Evolutionary conservation across 2,113 vertebrate species (phyloP), one percentile per base, ranked within the genome.

Genomic region (Phalacrocorax carbo): DNA sequence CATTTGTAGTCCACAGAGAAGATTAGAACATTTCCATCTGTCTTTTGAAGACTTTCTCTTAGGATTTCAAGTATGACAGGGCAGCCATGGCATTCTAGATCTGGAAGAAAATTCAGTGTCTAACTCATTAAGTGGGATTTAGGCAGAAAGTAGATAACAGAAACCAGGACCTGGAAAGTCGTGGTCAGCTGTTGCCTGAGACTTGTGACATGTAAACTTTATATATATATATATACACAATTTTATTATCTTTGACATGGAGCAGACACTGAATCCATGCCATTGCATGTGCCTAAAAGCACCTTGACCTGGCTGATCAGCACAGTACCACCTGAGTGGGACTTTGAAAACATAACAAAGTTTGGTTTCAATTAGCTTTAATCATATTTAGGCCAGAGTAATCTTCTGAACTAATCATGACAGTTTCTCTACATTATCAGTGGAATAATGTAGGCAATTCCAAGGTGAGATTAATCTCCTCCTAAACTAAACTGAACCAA

Each of bases 1-100:
- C 95, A 73, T 94, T 96, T 92, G 93, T 88, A 95, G 83, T 95
- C 79, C 90, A 96, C 54, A 94, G 79, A 93, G 94, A 96, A 97
- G 84, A 96, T 87, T 42, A 95, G 82, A 97, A 96, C 60, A 94
- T 96, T 97, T 95, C 82, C 44, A 77, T 79, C 61, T 93, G 44
- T 93, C 51, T 95, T 91, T 90, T 90, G 80, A 96, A 93, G 94
- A 83, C 34, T 68, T 94, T 88, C 77, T 81, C 81, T 49, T 34
- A 89, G 22, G 89, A 85, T 88, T 96, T 96, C 29, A 46, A 93
- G 62, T 68, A 82, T 57, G 38, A 76, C 61, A 93, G 60, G 22
- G 60, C n/a, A 55, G 26, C 38, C 34, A 34, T 8, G 11, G 20
- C 22, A 69, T 79, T 94, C 65, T 69, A 82, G 77, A 52, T 65